phyloP scores from a whole-genome alignment of 2,797 vertebrate species.

The Leptodactylus fallax region DNA sequence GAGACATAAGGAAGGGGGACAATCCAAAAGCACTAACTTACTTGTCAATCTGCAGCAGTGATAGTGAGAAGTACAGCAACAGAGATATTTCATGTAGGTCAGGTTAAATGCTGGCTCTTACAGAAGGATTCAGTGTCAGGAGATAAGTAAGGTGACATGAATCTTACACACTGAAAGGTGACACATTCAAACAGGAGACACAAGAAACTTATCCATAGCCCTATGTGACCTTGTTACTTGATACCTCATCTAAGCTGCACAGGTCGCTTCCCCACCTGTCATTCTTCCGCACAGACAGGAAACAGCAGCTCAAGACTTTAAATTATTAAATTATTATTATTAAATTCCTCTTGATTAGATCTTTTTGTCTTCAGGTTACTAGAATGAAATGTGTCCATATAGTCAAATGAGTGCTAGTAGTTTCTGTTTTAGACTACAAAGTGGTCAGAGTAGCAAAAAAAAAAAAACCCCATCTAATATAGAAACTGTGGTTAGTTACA shows the following conservation, averaged over 20 bases:
- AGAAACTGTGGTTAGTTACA: no score
- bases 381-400: neutral
- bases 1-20: neutral
- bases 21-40: constrained; percentile 7
- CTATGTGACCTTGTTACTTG: constrained; percentile 42
- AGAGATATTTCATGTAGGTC: constrained; percentile 26
- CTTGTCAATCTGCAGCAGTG: constrained; percentile 7
- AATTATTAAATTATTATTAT: constrained; percentile 15
- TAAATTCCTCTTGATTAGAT: neutral
- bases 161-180: constrained; percentile 53
- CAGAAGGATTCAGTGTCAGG: constrained; percentile 29
- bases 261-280: constrained; percentile 31
- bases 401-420: neutral
- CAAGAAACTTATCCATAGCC: constrained; percentile 44
- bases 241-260: constrained; percentile 24
- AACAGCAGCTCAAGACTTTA: constrained; percentile 31
- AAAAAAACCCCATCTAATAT: neutral
- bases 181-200: constrained; percentile 47
- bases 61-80: constrained; percentile 10
- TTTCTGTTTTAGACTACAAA: neutral
- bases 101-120: constrained; percentile 16
- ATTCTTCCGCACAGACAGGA: constrained; percentile 28
- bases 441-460: neutral
- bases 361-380: neutral
- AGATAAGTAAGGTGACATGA: constrained; percentile 47